Percentiles rank a stretch among this genome's conserved stretches.
Conservation (phyloP, 2,113 vertebrate species). For the Oreotrochilus melanogaster region DNA sequence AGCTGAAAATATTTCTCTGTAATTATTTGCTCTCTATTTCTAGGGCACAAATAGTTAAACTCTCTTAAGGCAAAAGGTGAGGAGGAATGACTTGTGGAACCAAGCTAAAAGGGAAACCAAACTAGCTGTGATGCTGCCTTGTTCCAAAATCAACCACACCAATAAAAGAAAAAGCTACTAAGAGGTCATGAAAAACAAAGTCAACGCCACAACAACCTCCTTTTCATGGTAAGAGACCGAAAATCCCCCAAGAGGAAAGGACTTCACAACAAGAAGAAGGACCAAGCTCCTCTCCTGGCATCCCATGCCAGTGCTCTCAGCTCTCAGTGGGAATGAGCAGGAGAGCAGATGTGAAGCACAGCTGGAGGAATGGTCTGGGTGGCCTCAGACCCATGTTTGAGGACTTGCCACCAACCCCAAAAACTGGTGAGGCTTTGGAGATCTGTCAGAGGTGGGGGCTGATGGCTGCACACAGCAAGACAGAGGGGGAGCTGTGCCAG, state of each 20-base stretch:
- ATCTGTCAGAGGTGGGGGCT: neutral
- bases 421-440: neutral
- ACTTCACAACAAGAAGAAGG: neutral
- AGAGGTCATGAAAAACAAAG: neutral
- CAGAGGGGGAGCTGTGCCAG: neutral
- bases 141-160: neutral
- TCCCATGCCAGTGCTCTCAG: neutral
- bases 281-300: neutral
- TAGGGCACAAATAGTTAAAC: neutral
- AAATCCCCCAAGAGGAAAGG: neutral
- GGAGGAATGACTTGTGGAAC: neutral
- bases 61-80: constrained; percentile 44
- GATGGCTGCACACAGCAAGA: neutral
- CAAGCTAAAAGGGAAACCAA: neutral
- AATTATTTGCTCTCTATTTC: neutral
- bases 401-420: neutral
- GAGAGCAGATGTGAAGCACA: accelerated
- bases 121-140: neutral
- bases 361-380: accelerated
- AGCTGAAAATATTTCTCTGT: neutral
- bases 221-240: neutral
- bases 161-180: neutral
- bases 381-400: accelerated
- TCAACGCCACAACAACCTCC: neutral
- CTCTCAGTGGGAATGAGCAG: accelerated